Conservation (phyloP, 2,888 invertebrate species). For the Patella depressa region DNA sequence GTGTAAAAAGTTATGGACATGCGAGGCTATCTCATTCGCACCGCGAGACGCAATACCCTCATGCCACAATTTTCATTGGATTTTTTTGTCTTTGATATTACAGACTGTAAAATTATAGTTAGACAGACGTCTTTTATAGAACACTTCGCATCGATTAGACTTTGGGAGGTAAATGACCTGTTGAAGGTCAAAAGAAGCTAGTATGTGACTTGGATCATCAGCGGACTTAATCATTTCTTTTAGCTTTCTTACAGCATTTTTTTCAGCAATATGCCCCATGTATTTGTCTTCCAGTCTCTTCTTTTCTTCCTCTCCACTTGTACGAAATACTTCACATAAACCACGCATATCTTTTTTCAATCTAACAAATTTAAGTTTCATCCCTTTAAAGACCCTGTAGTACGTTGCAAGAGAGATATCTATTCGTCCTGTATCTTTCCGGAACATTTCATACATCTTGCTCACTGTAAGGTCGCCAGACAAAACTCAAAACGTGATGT, state of each 20-base stretch:
- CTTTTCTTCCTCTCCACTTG: not conserved
- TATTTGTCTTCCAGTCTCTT: constrained; percentile 1
- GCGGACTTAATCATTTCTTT: not conserved
- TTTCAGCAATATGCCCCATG: not conserved
- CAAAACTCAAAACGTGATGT: not conserved
- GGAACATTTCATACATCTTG: not conserved
- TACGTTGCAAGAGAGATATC: not conserved
- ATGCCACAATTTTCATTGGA: not conserved
- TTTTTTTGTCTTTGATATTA: too few relatives aligned
- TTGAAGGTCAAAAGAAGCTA: not conserved
- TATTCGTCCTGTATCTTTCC: not conserved
- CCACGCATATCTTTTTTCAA: not conserved
- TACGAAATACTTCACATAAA: not conserved
- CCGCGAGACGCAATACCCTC: not conserved
- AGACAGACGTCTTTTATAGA: too few relatives aligned
- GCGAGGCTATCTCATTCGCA: not conserved
- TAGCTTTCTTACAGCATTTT: not conserved
- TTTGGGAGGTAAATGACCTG: constrained; percentile 4
- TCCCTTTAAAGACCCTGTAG: not conserved
- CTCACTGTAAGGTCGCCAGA: not conserved
- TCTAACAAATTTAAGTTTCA: not conserved
- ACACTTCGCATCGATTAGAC: not conserved
- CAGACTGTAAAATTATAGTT: too few relatives aligned
- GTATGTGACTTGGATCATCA: not conserved
- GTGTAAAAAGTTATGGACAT: not conserved